Evolutionary conservation across 2,888 invertebrate genomes (phyloP).

Genomic region (Cosmia pyralina): DNA sequence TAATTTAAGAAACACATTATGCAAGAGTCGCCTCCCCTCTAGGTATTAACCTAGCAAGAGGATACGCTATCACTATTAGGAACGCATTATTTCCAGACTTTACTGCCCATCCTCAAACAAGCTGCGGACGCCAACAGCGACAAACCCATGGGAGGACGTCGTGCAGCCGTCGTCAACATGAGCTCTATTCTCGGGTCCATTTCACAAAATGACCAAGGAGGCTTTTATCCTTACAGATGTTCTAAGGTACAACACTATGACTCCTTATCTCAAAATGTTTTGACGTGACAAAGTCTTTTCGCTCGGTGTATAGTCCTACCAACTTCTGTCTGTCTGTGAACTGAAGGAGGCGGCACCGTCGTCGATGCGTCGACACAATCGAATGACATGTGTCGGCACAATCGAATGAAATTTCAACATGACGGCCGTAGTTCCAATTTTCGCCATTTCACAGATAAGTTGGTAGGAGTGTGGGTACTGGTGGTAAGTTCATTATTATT

Average conservation of each 20-base stretch:
- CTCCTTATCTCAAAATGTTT: background rate
- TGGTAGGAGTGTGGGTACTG: too few relatives aligned
- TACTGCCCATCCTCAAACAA: slow-evolving; percentile 93
- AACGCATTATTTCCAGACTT: slow-evolving; percentile 86
- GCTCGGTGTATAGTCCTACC: too few relatives aligned
- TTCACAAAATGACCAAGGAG: slow-evolving; percentile 93
- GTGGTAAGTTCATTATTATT: too few relatives aligned
- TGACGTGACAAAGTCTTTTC: too few relatives aligned
- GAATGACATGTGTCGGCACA: too few relatives aligned
- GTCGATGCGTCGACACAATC: too few relatives aligned
- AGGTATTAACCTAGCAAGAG: background rate
- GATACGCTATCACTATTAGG: background rate
- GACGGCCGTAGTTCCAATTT: too few relatives aligned
- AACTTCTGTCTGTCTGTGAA: too few relatives aligned
- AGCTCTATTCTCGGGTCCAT: slow-evolving; percentile 96
- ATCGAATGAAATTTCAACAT: too few relatives aligned
- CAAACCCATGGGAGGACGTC: slow-evolving; percentile 89
- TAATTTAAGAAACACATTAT: background rate
- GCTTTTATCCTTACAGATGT: slow-evolving; percentile 95
- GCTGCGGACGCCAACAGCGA: slow-evolving; percentile 91
- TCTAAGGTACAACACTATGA: slow-evolving; percentile 92
- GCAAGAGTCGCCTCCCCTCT: too few relatives aligned
- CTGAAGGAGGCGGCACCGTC: too few relatives aligned
- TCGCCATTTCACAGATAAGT: too few relatives aligned
- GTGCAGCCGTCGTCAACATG: slow-evolving; percentile 95